Base-by-base conservation (phyloP, 2,888 invertebrate species). In the Mesochorus sp. region DNA sequence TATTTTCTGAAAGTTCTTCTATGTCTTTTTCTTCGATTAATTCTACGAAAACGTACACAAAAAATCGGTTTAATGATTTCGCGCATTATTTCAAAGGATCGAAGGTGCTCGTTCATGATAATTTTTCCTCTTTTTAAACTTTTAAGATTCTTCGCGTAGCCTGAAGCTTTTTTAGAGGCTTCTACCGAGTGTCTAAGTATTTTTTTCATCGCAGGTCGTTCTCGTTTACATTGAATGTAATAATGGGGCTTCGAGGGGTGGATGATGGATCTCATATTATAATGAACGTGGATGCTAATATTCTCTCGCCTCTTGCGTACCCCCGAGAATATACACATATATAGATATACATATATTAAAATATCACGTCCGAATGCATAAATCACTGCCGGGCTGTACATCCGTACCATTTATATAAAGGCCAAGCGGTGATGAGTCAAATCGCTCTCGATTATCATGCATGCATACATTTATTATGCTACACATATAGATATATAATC, bases 141-240 rank as follows among this genome's bases (percentile, higher is more conserved):
- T n/a, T n/a, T n/a, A n/a, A n/a, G n/a, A n/a, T n/a, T n/a, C n/a
- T n/a, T n/a, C n/a, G n/a, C n/a, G n/a, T n/a, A n/a, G n/a, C n/a
- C n/a, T n/a, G n/a, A n/a, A n/a, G n/a, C n/a, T n/a, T n/a, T n/a
- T n/a, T n/a, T n/a, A n/a, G n/a, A 26, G 4, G 17, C 34, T 34
- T 39, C 31, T 39, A 14, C 55, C 21, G 55, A 53, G 19, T n/a
- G n/a, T n/a, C n/a, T n/a, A n/a, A n/a, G n/a, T n/a, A n/a, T n/a
- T n/a, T n/a, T n/a, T n/a, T 47, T 3, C 17, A 75, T 68, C 34
- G 59, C 76, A 74, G 67, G 76, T 79, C 55, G 75, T 78, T n/a
- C n/a, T n/a, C n/a, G 79, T 75, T 80, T 78, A 76, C 81, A 84
- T 85, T 85, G 84, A 87, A 86, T 86, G 85, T 86, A 87, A 85